Evolutionary conservation across 2,888 invertebrate genomes (phyloP).

Genomic region (Steromphala cineraria): DNA sequence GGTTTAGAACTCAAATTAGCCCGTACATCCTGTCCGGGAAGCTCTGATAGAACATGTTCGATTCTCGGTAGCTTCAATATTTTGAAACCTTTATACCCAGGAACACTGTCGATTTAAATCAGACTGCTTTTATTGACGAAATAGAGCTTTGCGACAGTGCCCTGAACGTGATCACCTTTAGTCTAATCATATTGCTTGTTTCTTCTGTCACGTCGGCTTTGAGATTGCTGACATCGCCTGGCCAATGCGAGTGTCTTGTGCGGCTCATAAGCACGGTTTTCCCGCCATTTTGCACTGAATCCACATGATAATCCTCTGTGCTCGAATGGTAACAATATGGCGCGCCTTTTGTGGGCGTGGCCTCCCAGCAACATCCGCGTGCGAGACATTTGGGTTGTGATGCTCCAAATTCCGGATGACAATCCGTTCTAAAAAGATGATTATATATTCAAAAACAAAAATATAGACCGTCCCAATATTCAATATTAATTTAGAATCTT

Average conservation of each 20-base stretch:
- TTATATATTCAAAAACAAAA: too few species aligned
- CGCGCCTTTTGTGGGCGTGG: not conserved
- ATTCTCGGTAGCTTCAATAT: too few species aligned
- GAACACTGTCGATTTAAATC: too few species aligned
- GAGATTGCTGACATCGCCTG: not conserved
- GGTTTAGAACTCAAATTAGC: too few species aligned
- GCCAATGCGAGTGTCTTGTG: constrained; percentile 11
- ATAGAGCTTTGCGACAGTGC: too few species aligned
- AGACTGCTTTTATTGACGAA: too few species aligned
- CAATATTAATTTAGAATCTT: too few species aligned
- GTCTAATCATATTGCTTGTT: not conserved
- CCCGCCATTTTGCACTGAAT: not conserved
- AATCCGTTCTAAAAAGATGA: not conserved
- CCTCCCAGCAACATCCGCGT: constrained; percentile 20
- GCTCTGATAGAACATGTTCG: too few species aligned
- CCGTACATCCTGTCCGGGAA: too few species aligned
- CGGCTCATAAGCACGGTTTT: not conserved
- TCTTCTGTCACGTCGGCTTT: not conserved
- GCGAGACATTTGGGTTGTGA: not conserved
- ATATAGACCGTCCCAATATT: too few species aligned
- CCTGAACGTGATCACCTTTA: not conserved
- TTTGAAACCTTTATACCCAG: too few species aligned
- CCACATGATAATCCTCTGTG: constrained; percentile 3
- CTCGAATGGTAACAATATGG: constrained; percentile 10
- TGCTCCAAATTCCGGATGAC: constrained; percentile 7